Evolutionary conservation across 2,888 invertebrate genomes (phyloP).

Genomic region (Minunthozetes semirufus): DNA sequence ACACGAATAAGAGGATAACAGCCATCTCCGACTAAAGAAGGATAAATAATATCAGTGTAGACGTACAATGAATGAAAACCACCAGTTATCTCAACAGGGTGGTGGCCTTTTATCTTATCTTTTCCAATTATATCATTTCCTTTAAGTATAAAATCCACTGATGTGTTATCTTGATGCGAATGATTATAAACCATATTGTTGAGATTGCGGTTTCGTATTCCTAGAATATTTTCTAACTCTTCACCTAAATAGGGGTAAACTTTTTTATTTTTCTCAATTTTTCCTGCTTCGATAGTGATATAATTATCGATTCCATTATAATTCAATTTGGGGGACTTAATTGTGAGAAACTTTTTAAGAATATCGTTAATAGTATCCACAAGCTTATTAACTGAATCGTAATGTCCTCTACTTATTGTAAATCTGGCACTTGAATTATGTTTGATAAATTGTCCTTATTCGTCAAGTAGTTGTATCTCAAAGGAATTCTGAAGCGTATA

Average conservation of each 20-base stretch:
- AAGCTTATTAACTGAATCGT: background rate
- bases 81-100: constrained; percentile 15
- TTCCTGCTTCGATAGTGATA: background rate
- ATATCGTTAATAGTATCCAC: background rate
- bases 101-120: background rate
- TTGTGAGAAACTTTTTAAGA: background rate
- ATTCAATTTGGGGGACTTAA: background rate
- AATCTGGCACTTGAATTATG: background rate
- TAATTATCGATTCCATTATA: constrained; percentile 2
- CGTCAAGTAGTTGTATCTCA: background rate
- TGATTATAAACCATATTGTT: background rate
- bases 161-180: too few relatives aligned
- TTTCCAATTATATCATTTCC: background rate
- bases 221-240: background rate
- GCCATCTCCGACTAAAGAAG: background rate
- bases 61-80: background rate
- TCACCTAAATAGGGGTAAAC: background rate
- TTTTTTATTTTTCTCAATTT: background rate
- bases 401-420: background rate
- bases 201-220: background rate
- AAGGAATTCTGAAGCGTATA: background rate
- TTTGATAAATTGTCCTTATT: background rate
- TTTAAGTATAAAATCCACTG: background rate
- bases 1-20: background rate
- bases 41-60: constrained; percentile 10